Percentiles rank a stretch among this genome's conserved stretches.
Evolutionary conservation across 2,888 invertebrate species (phyloP).

Genomic region (Lepidocyrtinus sp.): DNA sequence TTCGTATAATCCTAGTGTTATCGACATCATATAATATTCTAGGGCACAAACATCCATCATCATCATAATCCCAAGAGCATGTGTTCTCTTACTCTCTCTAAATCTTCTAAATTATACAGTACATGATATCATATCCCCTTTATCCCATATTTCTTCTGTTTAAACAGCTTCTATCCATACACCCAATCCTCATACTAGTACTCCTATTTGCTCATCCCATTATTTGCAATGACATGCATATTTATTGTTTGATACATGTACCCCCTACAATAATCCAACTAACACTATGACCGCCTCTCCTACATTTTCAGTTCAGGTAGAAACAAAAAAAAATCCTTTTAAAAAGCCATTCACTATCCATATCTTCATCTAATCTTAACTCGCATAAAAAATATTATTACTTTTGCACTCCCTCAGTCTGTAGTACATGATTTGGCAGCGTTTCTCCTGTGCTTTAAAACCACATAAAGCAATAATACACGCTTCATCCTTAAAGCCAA

Average conservation of each 20-base stretch:
- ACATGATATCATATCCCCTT: neutral
- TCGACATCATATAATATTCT: constrained; percentile 30
- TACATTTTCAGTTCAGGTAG: constrained; percentile 35
- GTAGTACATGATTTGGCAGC: constrained; percentile 21
- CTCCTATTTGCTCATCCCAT: neutral
- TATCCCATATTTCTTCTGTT: neutral
- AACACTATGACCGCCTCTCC: constrained; percentile 37
- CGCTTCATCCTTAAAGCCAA: neutral
- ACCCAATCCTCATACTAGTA: neutral
- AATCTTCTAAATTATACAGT: neutral
- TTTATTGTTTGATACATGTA: neutral
- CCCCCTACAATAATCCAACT: neutral
- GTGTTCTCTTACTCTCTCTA: neutral
- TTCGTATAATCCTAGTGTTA: neutral
- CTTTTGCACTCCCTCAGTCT: neutral
- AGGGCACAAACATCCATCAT: constrained; percentile 29
- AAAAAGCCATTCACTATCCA: constrained; percentile 39
- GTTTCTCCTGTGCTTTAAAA: neutral
- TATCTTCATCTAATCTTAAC: neutral
- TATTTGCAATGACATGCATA: constrained; percentile 46
- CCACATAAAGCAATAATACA: neutral
- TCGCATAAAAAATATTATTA: neutral
- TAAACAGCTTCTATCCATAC: neutral
- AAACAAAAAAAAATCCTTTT: constrained; percentile 22
- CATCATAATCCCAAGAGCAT: constrained; percentile 16